These are phyloP conservation scores for Columba guinea DNA, from an alignment of 2,797 vertebrate species.

Conservation along the genomic window DNA sequence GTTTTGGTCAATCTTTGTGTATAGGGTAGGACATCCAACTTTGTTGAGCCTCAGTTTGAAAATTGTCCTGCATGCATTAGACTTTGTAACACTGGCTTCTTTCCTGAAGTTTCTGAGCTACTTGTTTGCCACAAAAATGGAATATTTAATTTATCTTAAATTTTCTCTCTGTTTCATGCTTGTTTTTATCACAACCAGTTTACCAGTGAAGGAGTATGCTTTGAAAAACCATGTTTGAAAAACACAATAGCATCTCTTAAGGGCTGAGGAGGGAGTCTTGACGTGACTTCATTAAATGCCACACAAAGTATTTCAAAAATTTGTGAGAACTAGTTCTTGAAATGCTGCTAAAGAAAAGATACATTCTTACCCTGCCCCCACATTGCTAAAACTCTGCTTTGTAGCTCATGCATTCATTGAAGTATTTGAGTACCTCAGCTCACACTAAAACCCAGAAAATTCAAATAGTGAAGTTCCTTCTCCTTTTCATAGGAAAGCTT, in stretches of 20 bases:
- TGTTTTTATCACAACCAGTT: neutral
- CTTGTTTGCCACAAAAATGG: neutral
- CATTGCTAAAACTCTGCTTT: constrained; percentile 13
- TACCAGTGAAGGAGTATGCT: neutral
- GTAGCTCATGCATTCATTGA: constrained; percentile 26
- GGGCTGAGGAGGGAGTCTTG: neutral
- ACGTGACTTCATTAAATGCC: constrained; percentile 51
- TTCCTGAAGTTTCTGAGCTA: neutral
- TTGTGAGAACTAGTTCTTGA: constrained; percentile 64
- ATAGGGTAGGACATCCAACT: neutral
- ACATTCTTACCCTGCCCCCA: constrained; percentile 70
- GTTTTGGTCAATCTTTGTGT: neutral
- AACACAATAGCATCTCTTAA: constrained; percentile 47
- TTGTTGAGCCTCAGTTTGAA: neutral
- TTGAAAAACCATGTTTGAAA: neutral
- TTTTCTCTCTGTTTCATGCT: neutral
- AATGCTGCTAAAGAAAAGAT: constrained; percentile 64
- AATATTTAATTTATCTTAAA: neutral
- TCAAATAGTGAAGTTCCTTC: neutral
- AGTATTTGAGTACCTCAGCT: constrained; percentile 37
- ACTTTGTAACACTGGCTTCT: neutral
- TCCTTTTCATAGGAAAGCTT: neutral
- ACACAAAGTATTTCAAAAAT: constrained; percentile 70
- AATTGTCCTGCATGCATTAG: neutral
- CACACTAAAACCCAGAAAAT: constrained; percentile 20